These are phyloP conservation scores for Porites lobata DNA, from an alignment of 92 coral and sea anemone genomes.

Conservation along the genomic window DNA sequence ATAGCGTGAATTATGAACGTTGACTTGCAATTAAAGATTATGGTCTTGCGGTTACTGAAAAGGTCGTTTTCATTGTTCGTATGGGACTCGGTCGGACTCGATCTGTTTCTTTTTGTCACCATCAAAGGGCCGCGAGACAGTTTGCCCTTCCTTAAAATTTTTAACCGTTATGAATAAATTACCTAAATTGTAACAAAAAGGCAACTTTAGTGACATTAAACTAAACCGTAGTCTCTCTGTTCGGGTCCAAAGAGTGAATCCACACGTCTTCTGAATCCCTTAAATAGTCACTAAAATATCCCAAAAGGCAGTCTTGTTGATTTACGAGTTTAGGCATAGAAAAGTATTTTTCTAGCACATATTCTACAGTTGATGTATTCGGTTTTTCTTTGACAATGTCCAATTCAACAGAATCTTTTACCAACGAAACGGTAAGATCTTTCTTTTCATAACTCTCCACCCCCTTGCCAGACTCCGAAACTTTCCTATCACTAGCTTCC, in stretches of 20 bases:
- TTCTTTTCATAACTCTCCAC: conserved; percentile 22
- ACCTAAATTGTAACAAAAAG: conserved; percentile 15
- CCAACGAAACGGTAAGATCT: conserved; percentile 12
- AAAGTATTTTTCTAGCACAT: conserved; percentile 75
- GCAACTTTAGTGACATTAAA: background rate
- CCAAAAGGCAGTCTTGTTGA: conserved; percentile 68
- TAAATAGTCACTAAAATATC: conserved; percentile 54
- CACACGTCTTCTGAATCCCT: conserved; percentile 45
- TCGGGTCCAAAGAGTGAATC: conserved; percentile 43
- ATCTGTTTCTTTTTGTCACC: background rate
- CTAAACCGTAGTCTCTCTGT: conserved; percentile 80
- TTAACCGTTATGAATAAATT: background rate
- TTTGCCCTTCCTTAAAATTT: background rate
- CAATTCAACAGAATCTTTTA: background rate
- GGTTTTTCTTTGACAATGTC: conserved; percentile 9
- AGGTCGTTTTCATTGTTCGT: background rate
- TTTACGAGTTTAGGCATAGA: conserved; percentile 76
- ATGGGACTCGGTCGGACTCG: background rate
- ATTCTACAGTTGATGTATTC: conserved; percentile 1
- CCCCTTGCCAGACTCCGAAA: conserved; percentile 33
- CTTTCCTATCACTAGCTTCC: background rate
- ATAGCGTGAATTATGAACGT: no score
- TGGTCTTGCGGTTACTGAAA: no score
- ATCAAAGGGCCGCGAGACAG: background rate
- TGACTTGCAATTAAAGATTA: no score